These are phyloP conservation scores for Sinelater perroti DNA, from an alignment of 2,888 invertebrate genomes.

Conservation along the genomic window DNA sequence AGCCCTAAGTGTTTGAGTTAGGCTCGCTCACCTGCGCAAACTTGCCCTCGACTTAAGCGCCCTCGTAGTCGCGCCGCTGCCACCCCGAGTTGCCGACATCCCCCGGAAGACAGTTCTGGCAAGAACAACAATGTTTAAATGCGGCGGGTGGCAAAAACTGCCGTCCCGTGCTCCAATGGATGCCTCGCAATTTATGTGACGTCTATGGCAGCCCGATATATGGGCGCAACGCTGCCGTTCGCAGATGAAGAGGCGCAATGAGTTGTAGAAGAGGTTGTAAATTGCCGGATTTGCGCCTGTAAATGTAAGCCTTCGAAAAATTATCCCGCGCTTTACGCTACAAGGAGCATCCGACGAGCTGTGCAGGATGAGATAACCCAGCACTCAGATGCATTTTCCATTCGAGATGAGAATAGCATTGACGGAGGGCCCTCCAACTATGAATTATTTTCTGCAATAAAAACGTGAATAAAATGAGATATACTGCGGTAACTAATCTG, in stretches of 20 bases:
- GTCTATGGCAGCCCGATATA: slow-evolving; percentile 6
- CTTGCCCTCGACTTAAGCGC: neutral
- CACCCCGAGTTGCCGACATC: too few species aligned
- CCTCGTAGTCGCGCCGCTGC: too few species aligned
- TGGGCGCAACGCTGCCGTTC: slow-evolving; percentile 6
- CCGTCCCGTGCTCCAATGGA: too few species aligned
- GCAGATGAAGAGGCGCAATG: slow-evolving; percentile 30
- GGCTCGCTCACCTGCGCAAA: neutral
- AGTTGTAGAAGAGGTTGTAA: slow-evolving; percentile 43
- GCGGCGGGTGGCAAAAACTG: too few species aligned
- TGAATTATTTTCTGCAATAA: too few species aligned
- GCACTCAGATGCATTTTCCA: slow-evolving; percentile 27
- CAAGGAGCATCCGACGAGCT: slow-evolving; percentile 47
- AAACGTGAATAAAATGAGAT: too few species aligned
- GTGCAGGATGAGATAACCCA: slow-evolving; percentile 44
- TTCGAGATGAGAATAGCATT: slow-evolving; percentile 24
- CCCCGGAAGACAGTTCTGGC: too few species aligned
- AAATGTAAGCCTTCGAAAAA: slow-evolving; percentile 52
- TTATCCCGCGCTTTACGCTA: slow-evolving; percentile 50
- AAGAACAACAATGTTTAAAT: too few species aligned
- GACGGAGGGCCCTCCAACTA: too few species aligned
- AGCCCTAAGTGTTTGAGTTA: neutral
- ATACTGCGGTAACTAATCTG: too few species aligned
- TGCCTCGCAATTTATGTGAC: slow-evolving; percentile 9
- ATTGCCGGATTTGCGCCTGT: slow-evolving; percentile 51